Evolutionary conservation across 1,140 invertebrate genomes (phyloP), one percentile per base, ranked within the genome.

Genomic region (Temnothorax nylanderi): DNA sequence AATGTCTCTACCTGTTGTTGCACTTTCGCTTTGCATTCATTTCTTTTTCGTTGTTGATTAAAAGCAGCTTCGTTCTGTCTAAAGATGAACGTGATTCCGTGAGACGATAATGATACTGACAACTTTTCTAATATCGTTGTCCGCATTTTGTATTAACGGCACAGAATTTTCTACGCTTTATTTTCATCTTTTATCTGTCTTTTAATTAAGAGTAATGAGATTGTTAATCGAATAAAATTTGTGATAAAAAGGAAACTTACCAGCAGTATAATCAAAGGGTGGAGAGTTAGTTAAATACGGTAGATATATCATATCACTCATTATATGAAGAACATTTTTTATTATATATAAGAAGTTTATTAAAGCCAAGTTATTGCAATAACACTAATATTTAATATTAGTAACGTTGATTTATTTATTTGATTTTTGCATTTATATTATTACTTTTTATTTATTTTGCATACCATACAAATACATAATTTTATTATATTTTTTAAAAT

Each of bases 41-140:
- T 54, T 69, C n/a, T 72, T 47, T 41, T 69, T n/a, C 5, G 44
- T 72, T 44, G 67, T 60, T 82, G 67, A 74, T 82, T 82, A 82
- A 58, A 82, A 82, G 2, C 37, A 32, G 51, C 16, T 58, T 37
- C 18, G n/a, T 51, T 34, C 26, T 34, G 18, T 82, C 18, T 44
- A 16, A 81, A 69, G 47, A 71, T 26, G 34, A 32, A 44, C 41
- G 32, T 49, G 5, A 67, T 26, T 82, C 11, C 7, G 41, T n/a
- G 1, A 69, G 7, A 49, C 8, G 60, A 72, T 47, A 47, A 82
- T 16, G 5, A 41, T 34, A 32, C 32, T 10, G 1, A 49, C 26
- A 18, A 10, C 7, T 49, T 65, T 78, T 65, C 13, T 58, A 75
- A 75, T 41, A 7, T 80, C 4, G 13, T 51, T 34, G 13, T n/a